These are phyloP conservation scores for Eriocheir sinensis DNA, from an alignment of 1,140 invertebrate species.

Conservation along the genomic window DNA sequence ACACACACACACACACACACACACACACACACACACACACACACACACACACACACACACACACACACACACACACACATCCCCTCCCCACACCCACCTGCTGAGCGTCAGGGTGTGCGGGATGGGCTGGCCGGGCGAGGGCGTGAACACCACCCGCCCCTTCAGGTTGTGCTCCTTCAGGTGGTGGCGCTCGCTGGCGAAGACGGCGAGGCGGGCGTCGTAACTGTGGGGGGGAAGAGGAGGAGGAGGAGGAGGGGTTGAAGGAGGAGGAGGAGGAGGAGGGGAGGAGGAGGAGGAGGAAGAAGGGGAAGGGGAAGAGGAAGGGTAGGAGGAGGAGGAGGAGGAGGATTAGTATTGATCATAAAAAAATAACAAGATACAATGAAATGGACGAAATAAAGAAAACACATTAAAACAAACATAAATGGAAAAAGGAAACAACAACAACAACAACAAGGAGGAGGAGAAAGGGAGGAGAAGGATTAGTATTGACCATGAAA, in stretches of 20 bases:
- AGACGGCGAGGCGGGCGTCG: constrained; percentile 61
- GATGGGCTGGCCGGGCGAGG: constrained; percentile 49
- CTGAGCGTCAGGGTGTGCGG: constrained; percentile 60
- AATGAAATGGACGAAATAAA: not conserved
- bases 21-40: constrained; percentile 26
- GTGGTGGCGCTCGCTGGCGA: constrained; percentile 57
- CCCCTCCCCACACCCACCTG: constrained; percentile 37
- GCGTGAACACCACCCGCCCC: constrained; percentile 49
- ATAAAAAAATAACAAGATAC: not conserved
- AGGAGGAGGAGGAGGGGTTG: not conserved
- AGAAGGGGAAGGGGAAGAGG: constrained; percentile 3
- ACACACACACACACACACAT: constrained; percentile 32
- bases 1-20: constrained; percentile 32
- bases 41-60: constrained; percentile 25
- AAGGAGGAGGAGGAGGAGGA: not conserved
- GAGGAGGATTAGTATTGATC: not conserved
- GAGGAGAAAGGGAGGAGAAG: not conserved
- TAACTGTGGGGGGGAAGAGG: constrained; percentile 36
- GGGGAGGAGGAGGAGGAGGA: constrained; percentile 18
- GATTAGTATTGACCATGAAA: too few species aligned
- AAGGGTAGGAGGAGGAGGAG: not conserved
- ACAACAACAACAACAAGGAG: not conserved
- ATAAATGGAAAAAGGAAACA: not conserved
- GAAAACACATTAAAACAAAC: not conserved
- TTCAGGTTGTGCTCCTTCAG: constrained; percentile 56